Conservation (phyloP, 2,888 invertebrate genomes). For the Nephrotoma guestfalica region DNA sequence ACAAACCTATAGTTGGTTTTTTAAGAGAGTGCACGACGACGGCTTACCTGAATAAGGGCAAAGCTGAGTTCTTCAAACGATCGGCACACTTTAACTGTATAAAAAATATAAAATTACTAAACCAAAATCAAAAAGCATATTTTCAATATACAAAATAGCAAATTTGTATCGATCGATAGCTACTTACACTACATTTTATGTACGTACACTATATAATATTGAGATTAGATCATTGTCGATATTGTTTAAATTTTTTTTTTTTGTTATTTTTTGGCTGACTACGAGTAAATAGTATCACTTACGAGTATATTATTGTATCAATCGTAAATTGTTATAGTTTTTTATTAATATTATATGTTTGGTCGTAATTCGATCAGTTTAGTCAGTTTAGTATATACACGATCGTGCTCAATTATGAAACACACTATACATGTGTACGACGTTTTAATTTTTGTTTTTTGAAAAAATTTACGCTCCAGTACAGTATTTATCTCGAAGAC, state of each 20-base stretch:
- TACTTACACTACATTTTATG: not conserved
- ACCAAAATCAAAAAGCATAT: not conserved
- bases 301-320: not conserved
- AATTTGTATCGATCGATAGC: not conserved
- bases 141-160: not conserved
- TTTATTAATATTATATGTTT: not conserved
- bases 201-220: not conserved
- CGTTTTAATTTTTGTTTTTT: not conserved
- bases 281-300: not conserved
- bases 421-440: not conserved
- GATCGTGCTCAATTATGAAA: not conserved
- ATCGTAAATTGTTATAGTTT: not conserved
- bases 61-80: not conserved
- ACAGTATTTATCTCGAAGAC: not conserved
- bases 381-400: not conserved
- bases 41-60: not conserved
- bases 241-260: not conserved
- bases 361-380: not conserved
- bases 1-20: not conserved
- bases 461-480: not conserved
- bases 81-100: not conserved
- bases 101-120: not conserved
- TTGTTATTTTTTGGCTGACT: not conserved
- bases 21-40: not conserved
- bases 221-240: not conserved